A percentile compares a stretch with the other conserved stretches of the same genome.
Conservation (phyloP, 92 coral and sea anemone species). For the Galaxea fascicularis region DNA sequence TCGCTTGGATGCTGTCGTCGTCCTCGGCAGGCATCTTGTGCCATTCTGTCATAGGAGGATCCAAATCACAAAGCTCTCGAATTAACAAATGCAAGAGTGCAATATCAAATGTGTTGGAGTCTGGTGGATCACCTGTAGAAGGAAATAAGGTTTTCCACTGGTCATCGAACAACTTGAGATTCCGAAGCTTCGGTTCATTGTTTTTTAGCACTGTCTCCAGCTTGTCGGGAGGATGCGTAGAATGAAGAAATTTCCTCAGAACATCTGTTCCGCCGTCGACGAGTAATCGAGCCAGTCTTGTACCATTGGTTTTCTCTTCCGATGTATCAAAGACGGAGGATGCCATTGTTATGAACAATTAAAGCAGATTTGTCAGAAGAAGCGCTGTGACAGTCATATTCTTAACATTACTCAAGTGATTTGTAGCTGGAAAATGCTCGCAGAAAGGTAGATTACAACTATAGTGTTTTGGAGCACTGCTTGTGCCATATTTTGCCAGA, state of each 20-base stretch:
- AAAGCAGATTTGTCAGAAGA: too few relatives aligned
- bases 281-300: slow-evolving; percentile 43
- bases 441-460: not conserved
- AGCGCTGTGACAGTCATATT: not conserved
- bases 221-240: not conserved
- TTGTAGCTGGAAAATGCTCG: not conserved
- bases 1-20: slow-evolving; percentile 55
- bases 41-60: slow-evolving; percentile 61
- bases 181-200: not conserved
- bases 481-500: too few relatives aligned
- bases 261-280: slow-evolving; percentile 51
- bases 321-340: slow-evolving; percentile 15
- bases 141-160: slow-evolving; percentile 66
- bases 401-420: not conserved
- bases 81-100: slow-evolving; percentile 61
- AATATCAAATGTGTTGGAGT: slow-evolving; percentile 53
- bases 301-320: slow-evolving; percentile 52
- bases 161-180: not conserved
- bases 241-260: slow-evolving; percentile 30
- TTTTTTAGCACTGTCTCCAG: slow-evolving; percentile 32
- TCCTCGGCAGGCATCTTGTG: slow-evolving; percentile 52
- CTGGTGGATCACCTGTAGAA: slow-evolving; percentile 51
- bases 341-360: too few relatives aligned
- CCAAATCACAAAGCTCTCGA: slow-evolving; percentile 37
- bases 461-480: too few relatives aligned